Base-by-base conservation (phyloP, 2,797 vertebrate genomes). In the Tangara arthus region DNA sequence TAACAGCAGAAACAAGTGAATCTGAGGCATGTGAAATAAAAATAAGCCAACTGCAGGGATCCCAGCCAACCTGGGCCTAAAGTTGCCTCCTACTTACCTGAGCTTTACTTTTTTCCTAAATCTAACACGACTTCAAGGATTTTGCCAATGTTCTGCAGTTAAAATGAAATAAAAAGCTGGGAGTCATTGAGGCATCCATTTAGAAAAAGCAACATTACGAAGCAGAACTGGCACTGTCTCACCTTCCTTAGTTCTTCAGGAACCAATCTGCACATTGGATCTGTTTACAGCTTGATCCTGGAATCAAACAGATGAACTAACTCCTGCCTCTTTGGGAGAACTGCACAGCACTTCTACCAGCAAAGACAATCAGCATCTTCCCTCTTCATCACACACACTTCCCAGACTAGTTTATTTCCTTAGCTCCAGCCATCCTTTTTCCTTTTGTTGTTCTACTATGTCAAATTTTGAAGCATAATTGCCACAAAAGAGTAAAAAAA, bases 191-290 rank as follows among this genome's bases (percentile, higher is more conserved):
- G 7, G 41, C 46, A 77, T 16, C 39, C 8, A 22, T 5, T 49
- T 49, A 18, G 12, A 6, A 71, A 83, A 71, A 56, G 10, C 9
- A 46, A 5, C 19, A 27, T 75, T 8, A 32, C 30, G 12, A 37
- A 37, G 14, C 32, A 22, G 20, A 50, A 15, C 1, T 6, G 56
- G 46, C 11, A 11, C 2, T 20, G 22, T 4, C 9, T 46, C 49
- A 21, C 41, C 19, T 52, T 44, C 56, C n/a, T 56, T 37, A 37
- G 41, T 46, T 78, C 57, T 37, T 53, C 57, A 21, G 55, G 63
- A 88, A 42, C 41, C 41, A 42, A 21, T n/a, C 32, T 53, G 12
- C 37, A 41, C 0, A 0, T 11, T 0, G 0, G 0, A 0, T 7
- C 2, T 8, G 21, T 19, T 44, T 41, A 23, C 41, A 56, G 19